Evolutionary conservation across 2,888 invertebrate genomes (phyloP).

Genomic region (Plagiodera versicolora): DNA sequence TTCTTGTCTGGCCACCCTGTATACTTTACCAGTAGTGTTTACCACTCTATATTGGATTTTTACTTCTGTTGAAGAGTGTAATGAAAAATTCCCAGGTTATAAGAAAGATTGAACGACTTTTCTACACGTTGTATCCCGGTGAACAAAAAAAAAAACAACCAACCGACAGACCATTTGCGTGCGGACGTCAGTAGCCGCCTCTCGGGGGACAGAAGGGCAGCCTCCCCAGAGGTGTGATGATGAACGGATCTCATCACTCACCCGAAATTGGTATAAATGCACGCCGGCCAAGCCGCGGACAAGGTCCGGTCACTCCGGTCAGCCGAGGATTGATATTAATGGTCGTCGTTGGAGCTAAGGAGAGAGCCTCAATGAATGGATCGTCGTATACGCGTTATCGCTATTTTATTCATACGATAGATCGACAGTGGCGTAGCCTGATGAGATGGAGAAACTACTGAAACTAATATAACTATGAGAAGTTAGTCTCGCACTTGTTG

Average conservation of each 20-base stretch:
- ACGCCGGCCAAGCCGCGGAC: constrained; percentile 50
- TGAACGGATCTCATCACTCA: constrained; percentile 56
- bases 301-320: constrained; percentile 48
- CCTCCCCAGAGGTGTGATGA: constrained; percentile 52
- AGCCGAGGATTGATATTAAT: constrained; percentile 56
- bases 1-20: too few species aligned
- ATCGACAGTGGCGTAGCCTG: constrained; percentile 22
- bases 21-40: too few species aligned
- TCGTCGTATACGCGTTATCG: constrained; percentile 22
- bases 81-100: too few species aligned
- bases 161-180: constrained; percentile 6
- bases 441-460: too few species aligned
- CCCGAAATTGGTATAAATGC: constrained; percentile 56
- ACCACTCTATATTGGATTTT: too few species aligned
- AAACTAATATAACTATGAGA: too few species aligned
- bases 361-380: constrained; percentile 41
- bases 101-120: too few species aligned
- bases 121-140: too few species aligned
- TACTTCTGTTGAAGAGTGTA: too few species aligned
- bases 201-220: constrained; percentile 47
- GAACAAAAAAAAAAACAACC: not conserved
- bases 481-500: too few species aligned
- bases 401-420: constrained; percentile 39
- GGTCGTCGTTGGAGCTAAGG: constrained; percentile 49
- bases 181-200: constrained; percentile 11